These are phyloP conservation scores for Agapostemon virescens DNA, from an alignment of 2,888 invertebrate species.

Conservation along the genomic window DNA sequence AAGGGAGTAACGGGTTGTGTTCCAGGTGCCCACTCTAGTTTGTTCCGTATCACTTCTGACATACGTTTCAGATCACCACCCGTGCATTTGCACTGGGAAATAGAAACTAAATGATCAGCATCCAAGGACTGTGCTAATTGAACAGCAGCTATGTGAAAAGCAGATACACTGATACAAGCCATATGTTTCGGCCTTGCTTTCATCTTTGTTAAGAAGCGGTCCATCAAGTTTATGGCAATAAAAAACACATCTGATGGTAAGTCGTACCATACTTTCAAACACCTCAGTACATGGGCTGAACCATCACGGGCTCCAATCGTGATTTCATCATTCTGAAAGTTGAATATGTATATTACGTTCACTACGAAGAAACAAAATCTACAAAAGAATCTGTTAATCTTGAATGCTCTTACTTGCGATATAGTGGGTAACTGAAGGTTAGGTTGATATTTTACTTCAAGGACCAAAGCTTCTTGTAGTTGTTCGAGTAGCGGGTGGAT, in stretches of 20 bases:
- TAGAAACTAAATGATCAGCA: conserved; percentile 85
- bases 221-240: conserved; percentile 89
- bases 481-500: conserved; percentile 77
- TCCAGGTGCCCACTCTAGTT: conserved; percentile 85
- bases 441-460: conserved; percentile 88
- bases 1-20: conserved; percentile 84
- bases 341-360: not conserved
- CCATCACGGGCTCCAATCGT: conserved; percentile 89
- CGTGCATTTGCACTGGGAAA: conserved; percentile 90
- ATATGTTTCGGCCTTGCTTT: conserved; percentile 91
- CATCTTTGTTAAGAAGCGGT: conserved; percentile 91
- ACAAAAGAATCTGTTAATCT: not conserved
- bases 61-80: conserved; percentile 92
- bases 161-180: conserved; percentile 92
- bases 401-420: conserved; percentile 82
- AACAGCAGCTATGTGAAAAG: conserved; percentile 91
- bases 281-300: conserved; percentile 90
- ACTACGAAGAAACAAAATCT: not conserved
- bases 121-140: conserved; percentile 84
- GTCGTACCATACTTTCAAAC: conserved; percentile 92
- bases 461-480: conserved; percentile 86
- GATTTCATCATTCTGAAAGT: conserved; percentile 85
- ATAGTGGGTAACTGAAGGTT: conserved; percentile 84
- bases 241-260: conserved; percentile 90
- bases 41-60: conserved; percentile 90